Percentiles rank a stretch among this genome's conserved stretches.
Evolutionary conservation across 2,888 invertebrate species (phyloP).

Genomic region (Tipula lateralis): DNA sequence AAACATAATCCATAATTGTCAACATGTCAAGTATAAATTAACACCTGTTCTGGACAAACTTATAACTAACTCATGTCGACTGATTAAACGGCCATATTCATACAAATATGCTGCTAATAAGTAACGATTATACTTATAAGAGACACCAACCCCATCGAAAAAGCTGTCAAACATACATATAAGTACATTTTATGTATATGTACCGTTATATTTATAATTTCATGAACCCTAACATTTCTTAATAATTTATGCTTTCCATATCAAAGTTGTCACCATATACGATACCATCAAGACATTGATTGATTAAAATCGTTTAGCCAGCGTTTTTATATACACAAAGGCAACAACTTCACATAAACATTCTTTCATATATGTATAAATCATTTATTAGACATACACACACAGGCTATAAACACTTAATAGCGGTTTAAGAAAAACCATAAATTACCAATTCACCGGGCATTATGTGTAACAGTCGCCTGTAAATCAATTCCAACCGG

Average conservation of each 20-base stretch:
- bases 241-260: background rate
- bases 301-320: background rate
- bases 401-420: background rate
- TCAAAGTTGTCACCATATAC: slow-evolving; percentile 6
- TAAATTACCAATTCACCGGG: background rate
- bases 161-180: background rate
- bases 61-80: background rate
- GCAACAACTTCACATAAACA: background rate
- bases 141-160: background rate
- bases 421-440: background rate
- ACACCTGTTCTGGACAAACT: background rate
- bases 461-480: background rate
- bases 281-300: background rate
- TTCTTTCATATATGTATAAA: background rate
- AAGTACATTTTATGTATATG: background rate
- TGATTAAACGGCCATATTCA: background rate
- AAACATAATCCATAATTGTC: background rate
- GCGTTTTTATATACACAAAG: background rate
- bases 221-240: background rate
- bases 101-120: background rate
- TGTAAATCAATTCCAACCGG: background rate
- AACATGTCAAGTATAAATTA: background rate
- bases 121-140: background rate
- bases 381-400: background rate
- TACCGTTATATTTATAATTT: background rate